Evolutionary conservation across 2,888 invertebrate species (phyloP).

Genomic region (Drosophila prostipennis): DNA sequence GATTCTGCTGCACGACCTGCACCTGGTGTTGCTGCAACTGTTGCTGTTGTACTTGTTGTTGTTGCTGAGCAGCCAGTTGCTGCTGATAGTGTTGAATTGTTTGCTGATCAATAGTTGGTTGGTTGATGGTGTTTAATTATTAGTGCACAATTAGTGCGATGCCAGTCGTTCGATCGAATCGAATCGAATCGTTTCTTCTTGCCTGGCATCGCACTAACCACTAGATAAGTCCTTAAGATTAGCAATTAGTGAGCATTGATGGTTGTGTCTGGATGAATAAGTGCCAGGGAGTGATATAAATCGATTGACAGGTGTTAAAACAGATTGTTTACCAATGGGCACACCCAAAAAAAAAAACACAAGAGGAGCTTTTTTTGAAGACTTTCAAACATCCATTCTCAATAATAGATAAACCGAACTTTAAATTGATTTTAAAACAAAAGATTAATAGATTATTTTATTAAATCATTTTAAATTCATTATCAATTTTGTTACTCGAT

Average conservation of each 20-base stretch:
- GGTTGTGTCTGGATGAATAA: background rate
- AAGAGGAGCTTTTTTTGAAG: no score
- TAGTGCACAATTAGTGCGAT: slow-evolving; percentile 35
- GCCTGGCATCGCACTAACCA: slow-evolving; percentile 53
- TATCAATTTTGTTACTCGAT: background rate
- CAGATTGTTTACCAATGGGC: background rate
- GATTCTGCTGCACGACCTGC: slow-evolving; percentile 84
- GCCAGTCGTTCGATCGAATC: slow-evolving; percentile 13
- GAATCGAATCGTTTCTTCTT: background rate
- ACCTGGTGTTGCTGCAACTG: slow-evolving; percentile 85
- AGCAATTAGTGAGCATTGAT: background rate
- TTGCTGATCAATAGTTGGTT: slow-evolving; percentile 85
- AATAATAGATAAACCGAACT: background rate
- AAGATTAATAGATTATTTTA: no score
- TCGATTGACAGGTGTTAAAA: background rate
- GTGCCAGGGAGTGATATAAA: background rate
- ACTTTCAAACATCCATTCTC: no score
- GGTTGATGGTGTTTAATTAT: slow-evolving; percentile 83
- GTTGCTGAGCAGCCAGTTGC: slow-evolving; percentile 85
- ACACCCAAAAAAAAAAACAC: background rate
- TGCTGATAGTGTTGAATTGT: slow-evolving; percentile 86
- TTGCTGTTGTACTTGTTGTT: slow-evolving; percentile 85
- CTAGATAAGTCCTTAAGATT: slow-evolving; percentile 10
- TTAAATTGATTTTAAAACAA: no score
- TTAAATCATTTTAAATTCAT: no score